Evolutionary conservation across 2,113 vertebrate genomes (phyloP).

Genomic region (Festucalex cinctus): DNA sequence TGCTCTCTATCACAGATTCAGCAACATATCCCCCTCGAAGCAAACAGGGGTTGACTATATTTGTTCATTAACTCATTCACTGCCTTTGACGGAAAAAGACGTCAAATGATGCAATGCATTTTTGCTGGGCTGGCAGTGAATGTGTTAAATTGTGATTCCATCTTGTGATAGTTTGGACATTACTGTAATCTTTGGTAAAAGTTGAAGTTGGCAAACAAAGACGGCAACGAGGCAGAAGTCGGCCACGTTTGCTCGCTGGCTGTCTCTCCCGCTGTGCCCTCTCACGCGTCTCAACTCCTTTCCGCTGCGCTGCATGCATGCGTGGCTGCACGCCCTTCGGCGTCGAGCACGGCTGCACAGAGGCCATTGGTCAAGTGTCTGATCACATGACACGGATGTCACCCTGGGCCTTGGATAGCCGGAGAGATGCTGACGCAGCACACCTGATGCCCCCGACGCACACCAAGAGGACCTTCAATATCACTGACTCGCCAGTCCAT

Average conservation of each 20-base stretch:
- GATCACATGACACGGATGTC: conserved; percentile 51
- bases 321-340: conserved; percentile 48
- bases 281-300: conserved; percentile 28
- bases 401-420: conserved; percentile 39
- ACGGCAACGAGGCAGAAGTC: neutral
- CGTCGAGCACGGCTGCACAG: conserved; percentile 21
- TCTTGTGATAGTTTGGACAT: too few relatives aligned
- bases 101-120: too few relatives aligned
- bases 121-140: too few relatives aligned
- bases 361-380: conserved; percentile 50
- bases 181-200: neutral
- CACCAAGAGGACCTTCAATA: conserved; percentile 46
- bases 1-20: too few relatives aligned
- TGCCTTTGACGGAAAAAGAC: too few relatives aligned
- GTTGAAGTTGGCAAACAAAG: neutral
- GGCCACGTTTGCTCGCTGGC: neutral
- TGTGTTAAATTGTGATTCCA: too few relatives aligned
- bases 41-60: too few relatives aligned
- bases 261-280: conserved; percentile 21
- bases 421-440: conserved; percentile 69
- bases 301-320: conserved; percentile 38
- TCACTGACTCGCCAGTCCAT: neutral
- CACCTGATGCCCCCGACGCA: conserved; percentile 45
- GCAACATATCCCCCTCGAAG: too few relatives aligned
- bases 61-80: too few relatives aligned